Base-by-base conservation (phyloP, 2,888 invertebrate genomes). In the Agriopis leucophaearia region DNA sequence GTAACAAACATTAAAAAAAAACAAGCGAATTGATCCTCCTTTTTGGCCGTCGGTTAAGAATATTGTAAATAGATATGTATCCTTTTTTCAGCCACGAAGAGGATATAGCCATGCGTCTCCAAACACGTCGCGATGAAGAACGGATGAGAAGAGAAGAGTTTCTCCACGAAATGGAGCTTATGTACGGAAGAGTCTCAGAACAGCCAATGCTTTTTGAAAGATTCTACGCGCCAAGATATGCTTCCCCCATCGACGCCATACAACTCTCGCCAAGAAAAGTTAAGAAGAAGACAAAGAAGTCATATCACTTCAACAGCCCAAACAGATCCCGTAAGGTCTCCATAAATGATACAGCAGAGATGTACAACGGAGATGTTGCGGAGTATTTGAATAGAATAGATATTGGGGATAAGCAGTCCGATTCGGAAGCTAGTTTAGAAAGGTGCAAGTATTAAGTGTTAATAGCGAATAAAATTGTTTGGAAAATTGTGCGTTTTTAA, bases 191-290 rank as follows among this genome's bases (percentile, higher is more conserved):
- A 73, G 96, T 96, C 0, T 95, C 95, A 64, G 94, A 94, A 74
- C 96, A 96, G 75, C 96, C 96, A 0, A 95, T 96, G 77, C 93
- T 96, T 8, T 96, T 96, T 78, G 96, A 96, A 84, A 89, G 96
- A 72, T 95, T 95, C 80, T 96, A 96, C 52, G 95, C 96, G 68
- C 96, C 96, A 0, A 78, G 89, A n/a, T 83, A 87, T 1, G 75
- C 86, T 8, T 85, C 88, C 0, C 83, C 88, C 0, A 71, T 85
- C 2, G 90, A 92, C 59, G 84, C 82, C 51, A 73, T 89, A 54
- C 88, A 89, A 65, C 70, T 90, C 15, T 92, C 91, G 1, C 92
- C 93, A 0, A 88, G 92, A 68, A 94, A 91, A 73, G 66, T 74
- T 0, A 76, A 76, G n/a, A 92, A 89, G 71, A 92, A 87, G 73